phyloP scores from a whole-genome alignment of 2,888 invertebrate species.

The Amiota minor region DNA sequence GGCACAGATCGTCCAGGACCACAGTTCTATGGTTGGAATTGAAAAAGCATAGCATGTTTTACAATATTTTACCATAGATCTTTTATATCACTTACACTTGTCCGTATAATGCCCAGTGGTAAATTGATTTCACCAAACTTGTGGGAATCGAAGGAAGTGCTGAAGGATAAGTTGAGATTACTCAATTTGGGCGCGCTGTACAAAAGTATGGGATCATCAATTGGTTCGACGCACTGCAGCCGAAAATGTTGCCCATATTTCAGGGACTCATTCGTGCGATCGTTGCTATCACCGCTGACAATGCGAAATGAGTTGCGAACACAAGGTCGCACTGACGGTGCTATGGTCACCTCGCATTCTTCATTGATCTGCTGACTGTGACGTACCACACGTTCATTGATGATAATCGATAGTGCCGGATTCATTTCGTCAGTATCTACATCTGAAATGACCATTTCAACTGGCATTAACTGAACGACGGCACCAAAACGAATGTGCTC shows the following conservation, averaged over 20 bases:
- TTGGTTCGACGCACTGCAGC: slow-evolving; percentile 66
- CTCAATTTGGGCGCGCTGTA: slow-evolving; percentile 66
- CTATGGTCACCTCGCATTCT: slow-evolving; percentile 75
- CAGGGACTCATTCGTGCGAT: slow-evolving; percentile 63
- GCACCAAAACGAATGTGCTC: slow-evolving; percentile 73
- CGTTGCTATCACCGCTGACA: slow-evolving; percentile 60
- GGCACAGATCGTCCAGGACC: slow-evolving; percentile 61
- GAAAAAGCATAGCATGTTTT: background rate
- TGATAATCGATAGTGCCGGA: slow-evolving; percentile 73
- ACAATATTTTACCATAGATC: background rate
- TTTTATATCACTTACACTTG: slow-evolving; percentile 52
- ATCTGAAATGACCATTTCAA: slow-evolving; percentile 66
- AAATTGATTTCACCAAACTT: slow-evolving; percentile 69
- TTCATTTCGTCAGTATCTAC: slow-evolving; percentile 51
- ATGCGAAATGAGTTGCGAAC: slow-evolving; percentile 75
- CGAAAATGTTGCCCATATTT: slow-evolving; percentile 72
- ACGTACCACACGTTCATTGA: slow-evolving; percentile 75
- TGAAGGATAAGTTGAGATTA: slow-evolving; percentile 58
- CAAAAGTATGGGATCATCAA: slow-evolving; percentile 62
- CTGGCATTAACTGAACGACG: slow-evolving; percentile 75
- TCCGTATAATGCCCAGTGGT: slow-evolving; percentile 64
- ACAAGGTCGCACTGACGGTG: slow-evolving; percentile 73
- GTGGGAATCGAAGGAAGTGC: slow-evolving; percentile 57
- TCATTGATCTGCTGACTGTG: slow-evolving; percentile 72
- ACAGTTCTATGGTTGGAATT: slow-evolving; percentile 59